Evolutionary conservation across 2,113 vertebrate species (phyloP), one percentile per base, ranked within the genome.

Genomic region (Nothobranchius kuhntae): DNA sequence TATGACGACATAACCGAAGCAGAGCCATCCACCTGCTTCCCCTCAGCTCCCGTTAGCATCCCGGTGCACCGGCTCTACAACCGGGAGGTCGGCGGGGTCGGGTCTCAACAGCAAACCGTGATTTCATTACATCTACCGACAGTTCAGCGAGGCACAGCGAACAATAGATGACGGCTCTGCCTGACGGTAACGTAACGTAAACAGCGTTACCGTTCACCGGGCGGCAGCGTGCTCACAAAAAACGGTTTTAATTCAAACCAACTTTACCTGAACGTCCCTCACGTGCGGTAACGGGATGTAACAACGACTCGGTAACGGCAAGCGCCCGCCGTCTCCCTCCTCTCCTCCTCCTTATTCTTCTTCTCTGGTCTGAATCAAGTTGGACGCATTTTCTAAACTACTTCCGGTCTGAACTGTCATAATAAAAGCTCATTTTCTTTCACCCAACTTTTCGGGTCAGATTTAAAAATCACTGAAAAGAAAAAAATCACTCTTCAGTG

Each of bases 81-180:
- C 30, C 30, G 30, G 30, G 30, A 30, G 30, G 30, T 30, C 30
- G 3, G 4, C 30, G 30, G 30, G 2, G 30, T 3, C 30, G 30
- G 26, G 30, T 30, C 4, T 3, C 3, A 30, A 30, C 30, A 30
- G 4, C 30, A 30, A 57, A 56, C 12, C 63, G 51, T 65, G 65
- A 46, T 30, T 30, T 30, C 2, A 30, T 30, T 2, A 30, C 30
- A 3, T 30, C 21, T 21, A 21, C 21, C 21, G 21, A 21, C 21
- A 21, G 21, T 2, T 30, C 30, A 30, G 30, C 30, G 30, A 30
- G 30, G 30, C 30, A 75, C 77, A 89, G 15, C 15, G 1, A 17
- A 57, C 86, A 91, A 85, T 81, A 89, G 87, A 81, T 73, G 80
- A 85, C 69, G 86, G 77, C 80, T 58, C 70, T 36, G 30, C 21